A percentile compares a stretch with the other conserved stretches of the same genome.
These are phyloP conservation scores for Eupleurogrammus muticus DNA, from an alignment of 2,797 vertebrate species.

Conservation along the genomic window DNA sequence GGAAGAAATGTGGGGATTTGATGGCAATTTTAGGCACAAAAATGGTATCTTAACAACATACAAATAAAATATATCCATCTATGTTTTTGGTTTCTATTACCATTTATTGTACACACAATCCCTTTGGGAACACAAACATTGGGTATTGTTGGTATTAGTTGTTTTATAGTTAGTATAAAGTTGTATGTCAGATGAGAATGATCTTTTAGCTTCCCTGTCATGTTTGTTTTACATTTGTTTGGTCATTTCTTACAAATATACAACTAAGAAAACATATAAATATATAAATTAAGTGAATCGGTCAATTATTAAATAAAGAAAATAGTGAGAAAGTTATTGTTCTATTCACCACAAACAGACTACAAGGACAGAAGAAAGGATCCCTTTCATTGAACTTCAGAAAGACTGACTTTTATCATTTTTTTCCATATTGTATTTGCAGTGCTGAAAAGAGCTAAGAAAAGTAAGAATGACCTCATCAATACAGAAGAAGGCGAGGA, in stretches of 20 bases:
- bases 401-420: background rate
- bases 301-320: background rate
- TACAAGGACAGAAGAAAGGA: background rate
- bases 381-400: background rate
- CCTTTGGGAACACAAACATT: background rate
- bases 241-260: too few relatives aligned
- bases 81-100: background rate
- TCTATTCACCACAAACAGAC: background rate
- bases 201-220: background rate
- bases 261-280: background rate
- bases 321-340: background rate
- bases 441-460: constrained; percentile 96
- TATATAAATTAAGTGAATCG: background rate
- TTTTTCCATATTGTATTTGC: constrained; percentile 50
- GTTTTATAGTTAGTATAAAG: background rate
- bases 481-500: constrained; percentile 96
- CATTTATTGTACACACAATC: background rate
- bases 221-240: background rate
- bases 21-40: background rate
- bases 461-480: constrained; percentile 95
- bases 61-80: background rate
- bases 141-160: background rate
- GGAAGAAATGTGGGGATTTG: background rate
- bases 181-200: background rate
- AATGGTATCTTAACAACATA: background rate